Conservation (phyloP, 2,113 vertebrate species). For the Sturnira hondurensis region DNA sequence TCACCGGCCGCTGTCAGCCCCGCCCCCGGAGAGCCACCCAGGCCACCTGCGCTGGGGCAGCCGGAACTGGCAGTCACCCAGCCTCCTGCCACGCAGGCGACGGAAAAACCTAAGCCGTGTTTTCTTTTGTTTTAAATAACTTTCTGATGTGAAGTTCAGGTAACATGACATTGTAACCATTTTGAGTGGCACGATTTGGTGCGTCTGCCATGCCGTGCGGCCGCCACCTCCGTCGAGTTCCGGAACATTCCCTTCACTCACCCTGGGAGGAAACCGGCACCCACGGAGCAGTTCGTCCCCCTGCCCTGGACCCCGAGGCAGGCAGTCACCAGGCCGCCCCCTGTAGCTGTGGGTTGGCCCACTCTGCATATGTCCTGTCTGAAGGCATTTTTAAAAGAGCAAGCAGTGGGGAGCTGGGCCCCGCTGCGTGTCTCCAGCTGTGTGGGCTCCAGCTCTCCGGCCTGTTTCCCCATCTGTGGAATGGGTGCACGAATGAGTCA, state of each 20-base stretch:
- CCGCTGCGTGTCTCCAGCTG: neutral
- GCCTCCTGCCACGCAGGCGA: neutral
- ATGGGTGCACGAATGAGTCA: neutral
- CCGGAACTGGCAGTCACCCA: neutral
- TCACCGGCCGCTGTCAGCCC: neutral
- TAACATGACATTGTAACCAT: no score
- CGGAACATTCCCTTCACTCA: neutral
- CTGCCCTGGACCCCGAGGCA: rapidly evolving
- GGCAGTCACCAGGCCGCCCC: neutral
- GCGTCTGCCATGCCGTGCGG: rapidly evolving
- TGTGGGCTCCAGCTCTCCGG: neutral
- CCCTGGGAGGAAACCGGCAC: neutral
- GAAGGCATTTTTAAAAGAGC: neutral
- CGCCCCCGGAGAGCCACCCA: neutral
- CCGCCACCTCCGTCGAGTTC: rapidly evolving
- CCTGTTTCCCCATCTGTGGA: neutral
- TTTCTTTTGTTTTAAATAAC: neutral
- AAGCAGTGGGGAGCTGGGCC: no score
- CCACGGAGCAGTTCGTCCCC: no score
- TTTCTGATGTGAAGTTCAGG: neutral
- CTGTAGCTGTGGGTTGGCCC: rapidly evolving
- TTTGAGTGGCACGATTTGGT: rapidly evolving
- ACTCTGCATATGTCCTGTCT: no score
- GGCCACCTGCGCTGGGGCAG: neutral
- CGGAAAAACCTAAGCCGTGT: neutral